Evolutionary conservation across 2,888 invertebrate genomes (phyloP).

Genomic region (Periphyllus acericola): DNA sequence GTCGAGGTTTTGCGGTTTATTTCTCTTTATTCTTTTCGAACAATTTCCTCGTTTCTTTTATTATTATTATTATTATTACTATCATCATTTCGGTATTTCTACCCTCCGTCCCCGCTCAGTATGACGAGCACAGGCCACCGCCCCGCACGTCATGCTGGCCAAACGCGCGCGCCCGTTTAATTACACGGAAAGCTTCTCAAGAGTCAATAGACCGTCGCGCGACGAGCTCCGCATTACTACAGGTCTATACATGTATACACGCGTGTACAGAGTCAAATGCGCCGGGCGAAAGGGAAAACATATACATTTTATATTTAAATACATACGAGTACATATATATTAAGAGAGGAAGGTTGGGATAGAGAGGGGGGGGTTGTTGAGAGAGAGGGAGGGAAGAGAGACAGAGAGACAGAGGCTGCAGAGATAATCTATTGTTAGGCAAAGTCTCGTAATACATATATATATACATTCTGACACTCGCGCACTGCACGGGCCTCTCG

Average conservation of each 20-base stretch:
- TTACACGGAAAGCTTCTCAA: conserved; percentile 20
- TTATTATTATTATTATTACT: conserved; percentile 17
- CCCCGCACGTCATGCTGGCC: not conserved
- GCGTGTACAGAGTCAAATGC: too few relatives aligned
- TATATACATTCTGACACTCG: not conserved
- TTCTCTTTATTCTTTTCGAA: conserved; percentile 8
- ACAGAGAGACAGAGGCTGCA: not conserved
- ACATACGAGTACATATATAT: too few relatives aligned
- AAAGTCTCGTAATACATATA: conserved; percentile 9
- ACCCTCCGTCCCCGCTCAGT: not conserved
- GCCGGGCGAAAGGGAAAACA: too few relatives aligned
- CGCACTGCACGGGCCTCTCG: not conserved
- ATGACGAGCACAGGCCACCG: too few relatives aligned
- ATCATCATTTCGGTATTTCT: not conserved
- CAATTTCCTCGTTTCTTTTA: conserved; percentile 20
- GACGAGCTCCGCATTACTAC: not conserved
- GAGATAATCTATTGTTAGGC: conserved; percentile 13
- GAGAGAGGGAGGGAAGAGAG: not conserved
- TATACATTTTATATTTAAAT: too few relatives aligned
- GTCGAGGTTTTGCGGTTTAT: conserved; percentile 37
- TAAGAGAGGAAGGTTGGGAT: too few relatives aligned
- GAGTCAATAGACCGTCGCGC: not conserved
- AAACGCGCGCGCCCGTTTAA: not conserved
- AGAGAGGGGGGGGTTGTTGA: too few relatives aligned
- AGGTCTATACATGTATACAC: too few relatives aligned